A percentile compares a stretch with the other conserved stretches of the same genome.
phyloP scores from a whole-genome alignment of 2,888 invertebrate species.

The Mystacides longicornis region DNA sequence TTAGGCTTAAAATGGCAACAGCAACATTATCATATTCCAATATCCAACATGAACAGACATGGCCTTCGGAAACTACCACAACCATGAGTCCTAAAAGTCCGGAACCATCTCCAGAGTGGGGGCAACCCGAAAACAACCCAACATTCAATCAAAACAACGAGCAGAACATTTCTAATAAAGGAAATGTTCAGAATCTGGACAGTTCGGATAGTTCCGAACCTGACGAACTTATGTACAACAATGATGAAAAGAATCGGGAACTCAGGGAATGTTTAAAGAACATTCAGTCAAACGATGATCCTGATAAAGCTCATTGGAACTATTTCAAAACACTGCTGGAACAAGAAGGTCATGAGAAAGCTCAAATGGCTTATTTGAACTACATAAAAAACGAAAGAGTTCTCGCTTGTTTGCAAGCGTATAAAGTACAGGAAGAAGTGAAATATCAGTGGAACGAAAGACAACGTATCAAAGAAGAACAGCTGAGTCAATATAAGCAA shows the following conservation, averaged over 20 bases:
- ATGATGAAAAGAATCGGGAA: conserved; percentile 14
- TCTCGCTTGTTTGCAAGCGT: conserved; percentile 9
- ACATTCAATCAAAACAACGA: conserved; percentile 3
- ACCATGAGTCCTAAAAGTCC: conserved; percentile 12
- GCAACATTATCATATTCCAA: conserved; percentile 15
- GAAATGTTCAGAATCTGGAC: neutral
- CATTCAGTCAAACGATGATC: conserved; percentile 14
- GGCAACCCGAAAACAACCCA: conserved; percentile 5
- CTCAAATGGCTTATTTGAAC: conserved; percentile 7
- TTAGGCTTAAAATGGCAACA: conserved; percentile 15
- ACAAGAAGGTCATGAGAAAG: conserved; percentile 12
- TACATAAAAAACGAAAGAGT: conserved; percentile 11
- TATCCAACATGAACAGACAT: conserved; percentile 13
- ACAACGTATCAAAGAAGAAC: conserved; percentile 13
- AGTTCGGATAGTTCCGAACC: conserved; percentile 1
- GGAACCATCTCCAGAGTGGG: conserved; percentile 12
- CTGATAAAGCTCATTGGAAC: conserved; percentile 11
- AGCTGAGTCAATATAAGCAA: conserved; percentile 12
- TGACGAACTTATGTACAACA: conserved; percentile 2
- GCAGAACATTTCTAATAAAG: neutral
- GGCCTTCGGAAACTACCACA: conserved; percentile 12
- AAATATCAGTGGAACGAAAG: conserved; percentile 16
- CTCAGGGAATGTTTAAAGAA: conserved; percentile 14
- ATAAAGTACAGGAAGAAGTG: conserved; percentile 9
- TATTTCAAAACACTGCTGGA: conserved; percentile 6